Evolutionary conservation across 2,797 vertebrate genomes (phyloP).

Genomic region (Falco naumanni): DNA sequence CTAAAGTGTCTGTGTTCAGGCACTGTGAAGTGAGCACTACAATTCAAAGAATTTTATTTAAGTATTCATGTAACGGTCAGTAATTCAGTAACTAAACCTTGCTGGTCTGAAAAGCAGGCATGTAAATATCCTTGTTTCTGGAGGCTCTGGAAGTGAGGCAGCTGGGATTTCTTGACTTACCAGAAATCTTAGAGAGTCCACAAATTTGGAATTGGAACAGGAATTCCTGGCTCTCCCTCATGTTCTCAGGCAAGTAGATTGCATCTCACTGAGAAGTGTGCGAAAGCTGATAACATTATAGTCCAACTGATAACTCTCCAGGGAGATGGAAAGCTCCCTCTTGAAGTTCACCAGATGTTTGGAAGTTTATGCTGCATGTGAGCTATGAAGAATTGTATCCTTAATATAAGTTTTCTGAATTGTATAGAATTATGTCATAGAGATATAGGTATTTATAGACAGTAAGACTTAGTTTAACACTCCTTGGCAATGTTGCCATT

Average conservation of each 20-base stretch:
- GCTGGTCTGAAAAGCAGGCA: not conserved
- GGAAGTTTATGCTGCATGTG: conserved; percentile 19
- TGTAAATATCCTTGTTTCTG: not conserved
- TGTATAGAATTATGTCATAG: not conserved
- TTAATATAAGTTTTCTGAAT: not conserved
- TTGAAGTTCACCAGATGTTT: conserved; percentile 64
- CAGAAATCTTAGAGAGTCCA: conserved; percentile 24
- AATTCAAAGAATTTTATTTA: not conserved
- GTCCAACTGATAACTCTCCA: conserved; percentile 47
- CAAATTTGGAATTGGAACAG: conserved; percentile 44
- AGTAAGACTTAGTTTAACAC: not conserved
- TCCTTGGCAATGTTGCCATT: not conserved
- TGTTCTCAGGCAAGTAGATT: conserved; percentile 51
- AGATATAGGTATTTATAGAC: not conserved
- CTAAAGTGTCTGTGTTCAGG: not conserved
- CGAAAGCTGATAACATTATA: conserved; percentile 53
- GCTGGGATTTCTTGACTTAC: conserved; percentile 38
- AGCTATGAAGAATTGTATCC: not conserved
- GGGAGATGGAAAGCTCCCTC: conserved; percentile 10
- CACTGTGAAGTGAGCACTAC: not conserved
- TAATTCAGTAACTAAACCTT: conserved; percentile 18
- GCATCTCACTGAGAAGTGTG: conserved; percentile 31
- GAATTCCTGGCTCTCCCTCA: conserved; percentile 40
- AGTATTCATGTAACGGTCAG: not conserved
- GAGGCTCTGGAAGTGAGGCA: conserved; percentile 11